Evolutionary conservation across 2,888 invertebrate species (phyloP).

Genomic region (Lucinisca nassula): DNA sequence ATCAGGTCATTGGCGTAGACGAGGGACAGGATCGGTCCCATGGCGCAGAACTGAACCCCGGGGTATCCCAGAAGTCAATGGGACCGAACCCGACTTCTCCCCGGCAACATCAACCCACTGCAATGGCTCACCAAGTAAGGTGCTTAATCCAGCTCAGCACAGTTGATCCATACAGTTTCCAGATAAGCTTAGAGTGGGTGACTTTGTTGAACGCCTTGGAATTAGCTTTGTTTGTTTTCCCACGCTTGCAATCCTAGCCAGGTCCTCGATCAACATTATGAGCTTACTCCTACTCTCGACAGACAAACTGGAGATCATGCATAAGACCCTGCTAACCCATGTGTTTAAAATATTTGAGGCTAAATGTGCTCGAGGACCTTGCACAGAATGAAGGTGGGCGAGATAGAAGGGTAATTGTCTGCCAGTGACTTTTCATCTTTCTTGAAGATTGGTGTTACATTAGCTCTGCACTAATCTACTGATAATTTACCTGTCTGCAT

Average conservation of each 20-base stretch:
- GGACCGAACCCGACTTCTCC: no score
- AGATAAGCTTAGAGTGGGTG: neutral
- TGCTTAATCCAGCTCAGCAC: neutral
- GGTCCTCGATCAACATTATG: neutral
- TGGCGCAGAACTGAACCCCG: neutral
- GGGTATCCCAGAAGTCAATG: neutral
- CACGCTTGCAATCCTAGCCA: neutral
- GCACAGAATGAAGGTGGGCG: no score
- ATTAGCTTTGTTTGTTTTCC: neutral
- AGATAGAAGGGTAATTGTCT: no score
- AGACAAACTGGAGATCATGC: neutral
- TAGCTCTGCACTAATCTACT: no score
- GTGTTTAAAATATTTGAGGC: no score
- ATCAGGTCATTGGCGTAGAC: neutral
- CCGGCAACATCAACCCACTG: neutral
- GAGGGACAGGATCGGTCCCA: neutral
- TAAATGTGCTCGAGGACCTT: no score
- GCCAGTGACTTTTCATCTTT: no score
- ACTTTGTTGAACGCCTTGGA: neutral
- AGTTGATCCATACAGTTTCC: neutral
- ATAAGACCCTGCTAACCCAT: no score
- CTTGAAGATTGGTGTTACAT: no score
- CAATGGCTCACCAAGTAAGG: neutral
- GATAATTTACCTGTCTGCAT: no score
- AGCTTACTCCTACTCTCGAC: neutral